A percentile compares a stretch with the other conserved stretches of the same genome.
phyloP scores from a whole-genome alignment of 2,113 vertebrate genomes.

The Casuarius casuarius region DNA sequence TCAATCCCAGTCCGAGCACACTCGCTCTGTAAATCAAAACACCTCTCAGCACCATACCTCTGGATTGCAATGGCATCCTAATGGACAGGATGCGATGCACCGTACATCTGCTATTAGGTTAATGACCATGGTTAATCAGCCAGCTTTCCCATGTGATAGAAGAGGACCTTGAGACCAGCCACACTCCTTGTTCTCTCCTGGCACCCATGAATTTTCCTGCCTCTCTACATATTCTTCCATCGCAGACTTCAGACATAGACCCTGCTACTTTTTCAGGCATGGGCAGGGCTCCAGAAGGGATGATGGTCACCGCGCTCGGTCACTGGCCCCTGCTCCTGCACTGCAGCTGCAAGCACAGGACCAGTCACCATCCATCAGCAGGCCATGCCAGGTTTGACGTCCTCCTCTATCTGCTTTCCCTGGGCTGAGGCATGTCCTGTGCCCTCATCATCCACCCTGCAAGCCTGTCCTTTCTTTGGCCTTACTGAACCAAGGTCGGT shows the following conservation, averaged over 20 bases:
- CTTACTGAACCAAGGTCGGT: neutral
- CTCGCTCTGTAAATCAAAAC: neutral
- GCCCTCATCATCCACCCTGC: neutral
- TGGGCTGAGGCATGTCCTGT: neutral
- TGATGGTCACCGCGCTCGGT: no score
- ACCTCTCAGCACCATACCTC: rapidly evolving
- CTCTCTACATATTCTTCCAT: neutral
- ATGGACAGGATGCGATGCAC: neutral
- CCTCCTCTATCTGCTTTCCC: neutral
- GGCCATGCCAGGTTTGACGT: neutral
- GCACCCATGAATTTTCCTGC: neutral
- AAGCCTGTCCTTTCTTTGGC: neutral
- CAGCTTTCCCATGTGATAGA: neutral
- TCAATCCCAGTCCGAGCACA: neutral
- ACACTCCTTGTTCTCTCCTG: neutral
- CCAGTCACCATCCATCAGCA: rapidly evolving
- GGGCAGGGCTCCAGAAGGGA: neutral
- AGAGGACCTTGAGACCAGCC: neutral
- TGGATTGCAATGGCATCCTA: rapidly evolving
- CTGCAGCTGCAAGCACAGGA: neutral
- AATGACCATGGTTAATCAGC: neutral
- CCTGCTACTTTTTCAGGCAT: neutral
- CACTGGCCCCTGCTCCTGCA: neutral
- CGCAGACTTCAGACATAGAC: neutral
- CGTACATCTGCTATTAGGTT: neutral